Evolutionary conservation across 2,888 invertebrate species (phyloP).

Genomic region (Craniophora ligustri): DNA sequence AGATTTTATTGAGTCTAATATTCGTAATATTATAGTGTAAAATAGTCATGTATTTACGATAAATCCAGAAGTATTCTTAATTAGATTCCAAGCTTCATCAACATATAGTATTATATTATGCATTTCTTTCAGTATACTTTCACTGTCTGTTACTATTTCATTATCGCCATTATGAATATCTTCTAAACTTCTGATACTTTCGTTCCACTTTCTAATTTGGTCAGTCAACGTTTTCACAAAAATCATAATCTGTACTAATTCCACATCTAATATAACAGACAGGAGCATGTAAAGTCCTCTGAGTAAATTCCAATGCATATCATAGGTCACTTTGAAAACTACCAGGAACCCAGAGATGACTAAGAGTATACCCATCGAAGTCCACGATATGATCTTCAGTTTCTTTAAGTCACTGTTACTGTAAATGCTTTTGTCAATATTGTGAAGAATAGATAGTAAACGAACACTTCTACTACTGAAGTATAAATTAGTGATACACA

Average conservation of each 20-base stretch:
- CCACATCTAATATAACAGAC: slow-evolving; percentile 24
- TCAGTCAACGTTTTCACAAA: slow-evolving; percentile 3
- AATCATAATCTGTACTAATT: slow-evolving; percentile 12
- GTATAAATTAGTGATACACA: slow-evolving; percentile 27
- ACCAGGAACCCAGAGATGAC: not conserved
- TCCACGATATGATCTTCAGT: slow-evolving; percentile 12
- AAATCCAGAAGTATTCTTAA: slow-evolving; percentile 7
- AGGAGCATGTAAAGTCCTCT: slow-evolving; percentile 18
- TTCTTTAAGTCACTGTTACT: slow-evolving; percentile 1
- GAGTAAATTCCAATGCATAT: slow-evolving; percentile 14
- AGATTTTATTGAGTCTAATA: too few species aligned
- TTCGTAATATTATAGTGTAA: too few species aligned
- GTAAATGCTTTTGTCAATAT: slow-evolving; percentile 9
- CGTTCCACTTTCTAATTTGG: slow-evolving; percentile 25
- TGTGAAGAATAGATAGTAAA: slow-evolving; percentile 13
- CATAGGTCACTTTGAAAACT: slow-evolving; percentile 5
- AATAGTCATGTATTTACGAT: too few species aligned
- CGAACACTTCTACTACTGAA: slow-evolving; percentile 17
- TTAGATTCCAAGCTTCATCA: slow-evolving; percentile 24
- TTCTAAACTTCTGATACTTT: slow-evolving; percentile 3
- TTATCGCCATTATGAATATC: slow-evolving; percentile 1
- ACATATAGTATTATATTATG: slow-evolving; percentile 6
- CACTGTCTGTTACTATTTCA: slow-evolving; percentile 13
- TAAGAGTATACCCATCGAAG: slow-evolving; percentile 2
- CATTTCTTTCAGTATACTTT: slow-evolving; percentile 17